These are phyloP conservation scores for Hypanus sabinus DNA, from an alignment of 2,113 vertebrate genomes.

Conservation along the genomic window DNA sequence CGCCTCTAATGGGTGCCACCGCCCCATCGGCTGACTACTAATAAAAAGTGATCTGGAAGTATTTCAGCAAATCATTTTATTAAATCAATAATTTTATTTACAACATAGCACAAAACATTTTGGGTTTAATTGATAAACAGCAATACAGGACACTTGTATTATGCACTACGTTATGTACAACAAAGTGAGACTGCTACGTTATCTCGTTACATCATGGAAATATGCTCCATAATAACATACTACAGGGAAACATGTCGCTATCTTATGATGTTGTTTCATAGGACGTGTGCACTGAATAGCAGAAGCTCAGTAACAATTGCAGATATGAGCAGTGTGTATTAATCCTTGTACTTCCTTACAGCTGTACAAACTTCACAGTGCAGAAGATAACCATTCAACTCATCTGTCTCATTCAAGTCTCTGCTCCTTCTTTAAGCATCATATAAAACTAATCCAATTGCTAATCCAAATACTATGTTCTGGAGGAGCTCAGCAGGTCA, in stretches of 20 bases:
- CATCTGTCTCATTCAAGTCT: no score
- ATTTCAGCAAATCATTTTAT: constrained; percentile 25
- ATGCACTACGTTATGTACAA: constrained; percentile 7
- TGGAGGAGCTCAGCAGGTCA: no score
- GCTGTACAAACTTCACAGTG: not conserved
- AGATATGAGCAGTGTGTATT: constrained; percentile 24
- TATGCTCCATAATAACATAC: constrained; percentile 30
- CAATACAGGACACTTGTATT: constrained; percentile 11
- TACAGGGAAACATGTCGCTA: not conserved
- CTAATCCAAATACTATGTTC: no score
- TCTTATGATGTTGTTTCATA: not conserved
- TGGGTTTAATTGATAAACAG: constrained; percentile 5
- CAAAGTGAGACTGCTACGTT: not conserved
- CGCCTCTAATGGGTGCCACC: no score
- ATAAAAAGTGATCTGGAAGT: constrained; percentile 8
- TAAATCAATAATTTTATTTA: constrained; percentile 34
- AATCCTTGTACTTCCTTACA: constrained; percentile 5
- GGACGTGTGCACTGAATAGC: not conserved
- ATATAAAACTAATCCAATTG: not conserved
- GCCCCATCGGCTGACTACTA: not conserved
- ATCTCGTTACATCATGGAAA: constrained; percentile 9
- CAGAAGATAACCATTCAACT: not conserved
- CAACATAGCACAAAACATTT: not conserved
- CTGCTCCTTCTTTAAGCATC: not conserved
- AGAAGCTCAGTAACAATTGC: constrained; percentile 22